Conservation (phyloP, 2,888 invertebrate species). For the Rapana venosa region DNA sequence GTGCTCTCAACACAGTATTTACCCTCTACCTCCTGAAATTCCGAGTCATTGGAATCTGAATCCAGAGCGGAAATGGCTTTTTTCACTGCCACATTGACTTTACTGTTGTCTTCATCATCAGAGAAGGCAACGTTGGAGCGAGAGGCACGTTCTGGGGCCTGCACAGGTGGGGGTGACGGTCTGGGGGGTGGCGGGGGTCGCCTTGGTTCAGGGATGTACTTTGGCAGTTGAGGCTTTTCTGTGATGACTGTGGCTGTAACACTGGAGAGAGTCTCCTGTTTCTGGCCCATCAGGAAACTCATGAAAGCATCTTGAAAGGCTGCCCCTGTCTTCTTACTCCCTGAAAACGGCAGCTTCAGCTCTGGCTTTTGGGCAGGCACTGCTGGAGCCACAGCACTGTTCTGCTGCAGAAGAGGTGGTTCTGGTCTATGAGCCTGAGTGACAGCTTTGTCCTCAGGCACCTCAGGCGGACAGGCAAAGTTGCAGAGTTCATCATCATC, state of each 20-base stretch:
- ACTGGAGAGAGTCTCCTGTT: constrained; percentile 74
- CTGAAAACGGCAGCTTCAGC: not conserved
- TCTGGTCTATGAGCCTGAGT: constrained; percentile 52
- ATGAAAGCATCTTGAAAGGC: constrained; percentile 72
- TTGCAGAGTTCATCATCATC: constrained; percentile 72
- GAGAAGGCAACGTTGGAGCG: constrained; percentile 57
- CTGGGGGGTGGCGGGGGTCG: constrained; percentile 52
- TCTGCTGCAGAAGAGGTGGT: constrained; percentile 52
- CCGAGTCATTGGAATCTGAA: constrained; percentile 55
- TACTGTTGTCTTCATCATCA: constrained; percentile 60
- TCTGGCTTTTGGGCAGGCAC: constrained; percentile 19
- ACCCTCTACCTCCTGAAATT: constrained; percentile 46
- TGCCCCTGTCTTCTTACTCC: not conserved
- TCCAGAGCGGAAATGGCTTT: constrained; percentile 59
- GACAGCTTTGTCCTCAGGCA: constrained; percentile 34
- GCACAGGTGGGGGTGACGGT: not conserved
- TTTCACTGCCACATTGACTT: constrained; percentile 55
- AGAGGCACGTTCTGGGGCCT: constrained; percentile 5
- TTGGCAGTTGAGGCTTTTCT: constrained; percentile 72
- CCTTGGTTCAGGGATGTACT: constrained; percentile 73
- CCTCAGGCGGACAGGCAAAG: constrained; percentile 57
- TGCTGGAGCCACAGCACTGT: constrained; percentile 48
- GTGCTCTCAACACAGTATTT: constrained; percentile 51
- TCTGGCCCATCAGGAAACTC: constrained; percentile 74
- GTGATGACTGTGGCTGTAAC: constrained; percentile 70